phyloP scores from a whole-genome alignment of 2,113 vertebrate genomes.

The Cyprinodon tularosa region DNA sequence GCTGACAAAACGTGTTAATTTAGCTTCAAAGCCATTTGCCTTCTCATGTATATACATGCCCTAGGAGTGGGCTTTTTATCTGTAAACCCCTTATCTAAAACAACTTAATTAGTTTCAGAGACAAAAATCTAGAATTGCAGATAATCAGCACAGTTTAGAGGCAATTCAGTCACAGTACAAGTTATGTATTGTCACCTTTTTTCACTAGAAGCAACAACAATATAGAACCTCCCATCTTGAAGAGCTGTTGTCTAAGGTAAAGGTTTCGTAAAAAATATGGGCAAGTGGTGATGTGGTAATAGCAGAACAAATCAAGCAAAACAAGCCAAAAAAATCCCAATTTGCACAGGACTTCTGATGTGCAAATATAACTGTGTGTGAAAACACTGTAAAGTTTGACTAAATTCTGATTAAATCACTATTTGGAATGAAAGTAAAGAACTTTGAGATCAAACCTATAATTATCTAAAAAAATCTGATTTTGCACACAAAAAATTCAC shows the following conservation, averaged over 20 bases:
- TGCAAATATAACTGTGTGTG: background rate
- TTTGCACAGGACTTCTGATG: background rate
- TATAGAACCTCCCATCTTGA: background rate
- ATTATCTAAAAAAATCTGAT: background rate
- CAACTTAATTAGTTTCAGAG: background rate
- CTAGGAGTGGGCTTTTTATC: background rate
- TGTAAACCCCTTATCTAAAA: background rate
- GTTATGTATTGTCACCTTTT: conserved; percentile 10
- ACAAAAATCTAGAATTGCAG: background rate
- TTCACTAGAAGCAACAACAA: background rate
- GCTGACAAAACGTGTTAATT: background rate
- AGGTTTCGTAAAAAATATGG: conserved; percentile 3
- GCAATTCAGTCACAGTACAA: background rate
- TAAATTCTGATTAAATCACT: background rate
- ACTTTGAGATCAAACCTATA: background rate
- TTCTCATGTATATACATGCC: background rate
- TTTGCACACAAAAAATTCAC: background rate
- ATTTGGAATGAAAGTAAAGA: background rate
- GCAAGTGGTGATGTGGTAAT: conserved; percentile 1
- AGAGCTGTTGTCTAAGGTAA: conserved; percentile 11
- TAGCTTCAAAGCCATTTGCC: background rate
- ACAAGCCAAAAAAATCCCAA: background rate
- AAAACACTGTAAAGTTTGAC: background rate
- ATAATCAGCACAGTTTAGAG: background rate
- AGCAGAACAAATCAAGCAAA: background rate